Evolutionary conservation across 2,113 vertebrate genomes (phyloP).

Genomic region (Leptocoma aspasia): DNA sequence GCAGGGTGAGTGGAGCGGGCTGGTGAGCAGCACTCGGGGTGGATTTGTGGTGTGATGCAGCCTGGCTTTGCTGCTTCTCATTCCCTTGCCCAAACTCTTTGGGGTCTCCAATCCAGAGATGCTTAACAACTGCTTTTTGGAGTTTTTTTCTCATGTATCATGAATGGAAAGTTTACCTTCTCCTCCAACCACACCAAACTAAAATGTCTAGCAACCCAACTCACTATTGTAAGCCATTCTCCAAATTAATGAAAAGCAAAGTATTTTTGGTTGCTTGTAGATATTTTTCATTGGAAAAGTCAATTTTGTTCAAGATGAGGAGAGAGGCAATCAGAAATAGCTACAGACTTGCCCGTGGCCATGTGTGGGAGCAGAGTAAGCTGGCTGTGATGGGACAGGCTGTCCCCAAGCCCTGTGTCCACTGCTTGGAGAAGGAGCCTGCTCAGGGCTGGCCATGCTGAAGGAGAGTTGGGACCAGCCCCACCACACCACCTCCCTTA

Average conservation of each 20-base stretch:
- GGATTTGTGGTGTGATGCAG: neutral
- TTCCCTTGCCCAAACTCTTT: neutral
- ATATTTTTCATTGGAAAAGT: neutral
- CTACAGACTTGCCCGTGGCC: accelerated
- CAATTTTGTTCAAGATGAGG: neutral
- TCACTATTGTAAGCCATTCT: neutral
- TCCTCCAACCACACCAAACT: neutral
- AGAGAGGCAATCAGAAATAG: neutral
- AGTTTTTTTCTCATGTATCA: accelerated
- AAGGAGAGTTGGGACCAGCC: neutral
- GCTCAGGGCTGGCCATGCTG: neutral
- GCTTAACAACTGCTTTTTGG: neutral
- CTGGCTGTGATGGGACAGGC: neutral
- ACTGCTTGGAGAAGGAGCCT: neutral
- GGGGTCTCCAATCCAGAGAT: neutral
- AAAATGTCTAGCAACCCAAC: neutral
- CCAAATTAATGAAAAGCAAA: neutral
- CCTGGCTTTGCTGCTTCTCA: neutral
- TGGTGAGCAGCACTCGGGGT: accelerated
- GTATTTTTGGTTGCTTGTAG: neutral
- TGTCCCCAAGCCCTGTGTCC: neutral
- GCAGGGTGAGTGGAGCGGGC: accelerated
- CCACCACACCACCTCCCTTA: neutral
- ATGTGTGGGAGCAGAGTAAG: neutral
- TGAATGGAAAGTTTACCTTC: neutral